Evolutionary conservation across 2,888 invertebrate genomes (phyloP).

Genomic region (Perithous albicinctus): DNA sequence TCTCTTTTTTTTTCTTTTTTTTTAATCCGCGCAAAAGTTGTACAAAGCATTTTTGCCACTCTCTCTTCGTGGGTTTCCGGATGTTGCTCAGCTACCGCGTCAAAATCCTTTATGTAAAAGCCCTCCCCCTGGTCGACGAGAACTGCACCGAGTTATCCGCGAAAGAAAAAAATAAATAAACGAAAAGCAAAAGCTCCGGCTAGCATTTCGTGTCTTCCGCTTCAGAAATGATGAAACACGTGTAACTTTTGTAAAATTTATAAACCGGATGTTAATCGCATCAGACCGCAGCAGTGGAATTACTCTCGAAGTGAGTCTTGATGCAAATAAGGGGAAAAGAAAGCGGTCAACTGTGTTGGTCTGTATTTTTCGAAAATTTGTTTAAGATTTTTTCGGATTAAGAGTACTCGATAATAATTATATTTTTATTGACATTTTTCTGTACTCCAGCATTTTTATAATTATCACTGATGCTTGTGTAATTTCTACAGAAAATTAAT

Average conservation of each 20-base stretch:
- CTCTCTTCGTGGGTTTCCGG: not conserved
- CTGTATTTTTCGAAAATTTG: not conserved
- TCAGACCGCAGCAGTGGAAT: slow-evolving; percentile 14
- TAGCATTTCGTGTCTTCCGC: slow-evolving; percentile 38
- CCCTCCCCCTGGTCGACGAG: slow-evolving; percentile 1
- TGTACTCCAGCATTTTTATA: no score
- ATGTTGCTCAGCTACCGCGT: slow-evolving; percentile 9
- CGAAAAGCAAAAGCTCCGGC: not conserved
- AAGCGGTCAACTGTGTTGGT: not conserved
- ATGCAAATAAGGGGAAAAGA: not conserved
- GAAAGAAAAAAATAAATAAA: no score
- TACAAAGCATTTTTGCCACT: slow-evolving; percentile 7
- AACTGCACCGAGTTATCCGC: not conserved
- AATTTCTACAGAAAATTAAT: no score
- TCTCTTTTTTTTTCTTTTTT: slow-evolving; percentile 26
- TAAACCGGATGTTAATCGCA: slow-evolving; percentile 55
- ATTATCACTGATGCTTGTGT: no score
- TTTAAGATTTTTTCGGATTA: not conserved
- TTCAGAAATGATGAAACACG: slow-evolving; percentile 46
- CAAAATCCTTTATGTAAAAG: slow-evolving; percentile 33
- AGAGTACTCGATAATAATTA: not conserved
- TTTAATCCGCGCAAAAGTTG: not conserved
- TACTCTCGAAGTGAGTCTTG: not conserved
- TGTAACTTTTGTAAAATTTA: slow-evolving; percentile 48
- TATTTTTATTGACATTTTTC: no score